Evolutionary conservation across 2,113 vertebrate species (phyloP).

Genomic region (Pseudopipra pipra): DNA sequence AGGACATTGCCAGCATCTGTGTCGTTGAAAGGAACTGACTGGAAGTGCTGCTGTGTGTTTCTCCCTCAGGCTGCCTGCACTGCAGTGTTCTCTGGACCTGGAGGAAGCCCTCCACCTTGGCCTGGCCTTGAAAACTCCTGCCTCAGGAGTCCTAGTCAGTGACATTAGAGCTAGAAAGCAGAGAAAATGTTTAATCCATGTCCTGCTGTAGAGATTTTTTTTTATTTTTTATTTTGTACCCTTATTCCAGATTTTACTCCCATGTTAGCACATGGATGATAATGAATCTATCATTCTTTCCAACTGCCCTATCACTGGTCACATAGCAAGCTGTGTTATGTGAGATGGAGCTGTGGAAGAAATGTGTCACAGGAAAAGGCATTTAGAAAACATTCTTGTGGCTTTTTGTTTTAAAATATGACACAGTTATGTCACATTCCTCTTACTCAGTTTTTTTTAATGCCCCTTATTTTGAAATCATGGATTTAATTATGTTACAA

Average conservation of each 20-base stretch:
- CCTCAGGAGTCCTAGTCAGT: neutral
- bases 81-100: neutral
- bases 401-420: neutral
- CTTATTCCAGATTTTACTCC: neutral
- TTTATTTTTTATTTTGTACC: neutral
- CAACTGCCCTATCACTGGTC: neutral
- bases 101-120: rapidly evolving
- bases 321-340: neutral
- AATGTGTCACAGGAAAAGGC: neutral
- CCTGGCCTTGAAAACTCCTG: neutral
- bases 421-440: neutral
- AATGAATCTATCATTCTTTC: neutral
- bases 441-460: neutral
- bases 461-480: neutral
- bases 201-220: neutral
- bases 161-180: neutral
- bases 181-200: neutral
- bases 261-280: rapidly evolving
- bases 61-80: neutral
- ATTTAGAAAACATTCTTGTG: neutral
- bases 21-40: neutral
- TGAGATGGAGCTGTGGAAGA: neutral
- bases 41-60: neutral
- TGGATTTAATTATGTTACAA: neutral
- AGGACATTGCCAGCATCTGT: neutral